Evolutionary conservation across 2,113 vertebrate species (phyloP).

Genomic region (Poicephalus gulielmi): DNA sequence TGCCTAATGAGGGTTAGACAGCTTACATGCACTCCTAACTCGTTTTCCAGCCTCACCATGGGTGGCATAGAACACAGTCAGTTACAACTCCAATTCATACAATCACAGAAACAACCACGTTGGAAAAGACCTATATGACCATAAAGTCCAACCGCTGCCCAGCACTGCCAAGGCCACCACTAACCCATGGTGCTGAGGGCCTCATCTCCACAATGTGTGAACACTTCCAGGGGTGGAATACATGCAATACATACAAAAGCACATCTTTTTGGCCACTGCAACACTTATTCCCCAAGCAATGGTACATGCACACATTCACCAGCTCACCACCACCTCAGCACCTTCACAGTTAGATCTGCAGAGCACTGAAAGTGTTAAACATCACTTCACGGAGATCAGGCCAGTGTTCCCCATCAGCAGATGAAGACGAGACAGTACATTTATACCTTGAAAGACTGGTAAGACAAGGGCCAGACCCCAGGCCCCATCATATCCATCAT

Average conservation of each 20-base stretch:
- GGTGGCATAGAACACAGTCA: neutral
- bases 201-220: neutral
- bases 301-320: rapidly evolving
- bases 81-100: neutral
- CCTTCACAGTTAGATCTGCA: rapidly evolving
- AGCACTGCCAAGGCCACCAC: neutral
- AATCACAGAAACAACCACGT: neutral
- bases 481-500: too few species aligned
- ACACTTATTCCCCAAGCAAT: neutral
- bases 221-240: neutral
- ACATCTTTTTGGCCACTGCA: neutral
- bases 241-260: rapidly evolving
- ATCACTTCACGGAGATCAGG: neutral
- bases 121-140: neutral
- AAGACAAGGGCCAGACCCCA: neutral
- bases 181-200: neutral
- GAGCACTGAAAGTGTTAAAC: neutral
- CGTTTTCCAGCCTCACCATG: neutral
- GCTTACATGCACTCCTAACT: too few species aligned
- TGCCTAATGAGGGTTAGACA: neutral
- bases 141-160: neutral
- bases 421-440: neutral
- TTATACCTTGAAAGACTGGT: neutral
- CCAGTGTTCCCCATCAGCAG: neutral
- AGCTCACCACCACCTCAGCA: neutral